These are phyloP conservation scores for Orthosia gracilis DNA, from an alignment of 2,888 invertebrate species.

Conservation along the genomic window DNA sequence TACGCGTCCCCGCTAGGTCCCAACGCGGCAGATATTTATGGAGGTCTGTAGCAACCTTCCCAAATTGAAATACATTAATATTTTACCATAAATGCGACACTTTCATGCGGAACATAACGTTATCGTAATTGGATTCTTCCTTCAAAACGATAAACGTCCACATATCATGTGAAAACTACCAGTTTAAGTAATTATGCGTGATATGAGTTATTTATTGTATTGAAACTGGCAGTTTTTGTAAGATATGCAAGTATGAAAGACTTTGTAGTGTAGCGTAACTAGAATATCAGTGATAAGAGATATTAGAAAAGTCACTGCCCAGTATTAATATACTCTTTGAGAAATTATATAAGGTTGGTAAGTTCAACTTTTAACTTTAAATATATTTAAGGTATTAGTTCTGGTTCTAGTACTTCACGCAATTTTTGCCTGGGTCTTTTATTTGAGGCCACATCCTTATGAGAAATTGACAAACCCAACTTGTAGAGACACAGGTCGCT, in stretches of 20 bases:
- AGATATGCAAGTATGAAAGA: neutral
- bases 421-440: conserved; percentile 16
- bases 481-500: conserved; percentile 40
- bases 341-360: neutral
- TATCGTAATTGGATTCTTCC: conserved; percentile 91
- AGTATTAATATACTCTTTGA: neutral
- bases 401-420: conserved; percentile 7
- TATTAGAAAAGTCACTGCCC: neutral
- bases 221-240: neutral
- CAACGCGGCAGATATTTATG: conserved; percentile 88
- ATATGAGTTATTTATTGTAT: conserved; percentile 66
- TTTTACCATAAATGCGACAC: conserved; percentile 91
- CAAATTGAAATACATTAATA: conserved; percentile 92
- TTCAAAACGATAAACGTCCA: conserved; percentile 79
- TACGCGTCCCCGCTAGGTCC: conserved; percentile 85
- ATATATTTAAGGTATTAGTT: conserved; percentile 4
- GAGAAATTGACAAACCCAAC: conserved; percentile 47
- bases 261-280: neutral
- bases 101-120: conserved; percentile 90
- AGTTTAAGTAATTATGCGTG: conserved; percentile 70
- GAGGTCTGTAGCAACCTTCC: conserved; percentile 88
- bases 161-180: conserved; percentile 75
- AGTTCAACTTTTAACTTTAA: conserved; percentile 1
- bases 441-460: conserved; percentile 40
- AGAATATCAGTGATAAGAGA: neutral